phyloP scores from a whole-genome alignment of 2,113 vertebrate species.

The Ciconia stormi region DNA sequence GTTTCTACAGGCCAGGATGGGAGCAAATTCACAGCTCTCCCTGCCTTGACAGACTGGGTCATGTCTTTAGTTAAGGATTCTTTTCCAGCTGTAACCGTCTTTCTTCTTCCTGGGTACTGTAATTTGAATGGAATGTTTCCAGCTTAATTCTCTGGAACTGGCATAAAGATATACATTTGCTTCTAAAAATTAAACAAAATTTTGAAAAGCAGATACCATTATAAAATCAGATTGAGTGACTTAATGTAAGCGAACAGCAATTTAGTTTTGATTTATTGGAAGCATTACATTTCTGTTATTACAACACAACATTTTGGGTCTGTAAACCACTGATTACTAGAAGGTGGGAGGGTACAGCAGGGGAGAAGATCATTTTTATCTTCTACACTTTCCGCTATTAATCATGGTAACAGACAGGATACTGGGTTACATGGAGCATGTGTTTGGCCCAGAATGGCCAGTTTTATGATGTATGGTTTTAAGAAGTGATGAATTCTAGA shows the following conservation, averaged over 20 bases:
- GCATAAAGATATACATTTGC: not conserved
- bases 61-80: not conserved
- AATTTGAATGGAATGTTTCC: not conserved
- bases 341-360: not conserved
- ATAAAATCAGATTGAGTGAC: not conserved
- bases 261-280: not conserved
- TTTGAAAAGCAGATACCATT: not conserved
- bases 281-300: not conserved
- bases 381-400: not conserved
- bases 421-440: not conserved
- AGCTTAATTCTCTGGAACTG: not conserved
- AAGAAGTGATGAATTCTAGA: conserved; percentile 34
- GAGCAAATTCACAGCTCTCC: not conserved
- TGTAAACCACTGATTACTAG: not conserved
- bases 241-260: not conserved
- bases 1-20: not conserved
- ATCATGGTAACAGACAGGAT: not conserved
- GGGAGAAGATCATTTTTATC: not conserved
- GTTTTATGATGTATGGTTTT: not conserved
- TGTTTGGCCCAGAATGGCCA: not conserved
- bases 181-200: not conserved
- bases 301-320: not conserved
- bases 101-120: not conserved
- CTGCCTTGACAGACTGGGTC: not conserved
- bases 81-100: not conserved